These are phyloP conservation scores for Agrilus biguttatus DNA, from an alignment of 2,888 invertebrate genomes.

Conservation along the genomic window DNA sequence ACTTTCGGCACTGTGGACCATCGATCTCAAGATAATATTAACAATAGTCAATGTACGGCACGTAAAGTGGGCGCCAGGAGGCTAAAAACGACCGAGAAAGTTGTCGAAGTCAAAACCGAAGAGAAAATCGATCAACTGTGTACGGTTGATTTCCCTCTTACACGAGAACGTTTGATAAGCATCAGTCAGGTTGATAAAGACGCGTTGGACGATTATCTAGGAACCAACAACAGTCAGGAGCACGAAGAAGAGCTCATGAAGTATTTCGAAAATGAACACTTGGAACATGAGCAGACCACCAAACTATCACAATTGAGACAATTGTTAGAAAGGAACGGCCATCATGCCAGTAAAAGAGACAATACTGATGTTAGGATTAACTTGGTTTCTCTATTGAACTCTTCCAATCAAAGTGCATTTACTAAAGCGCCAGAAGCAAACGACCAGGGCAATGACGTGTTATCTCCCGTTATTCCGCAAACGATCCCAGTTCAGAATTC, in stretches of 20 bases:
- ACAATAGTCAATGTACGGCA: conserved; percentile 14
- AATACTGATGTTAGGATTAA: too few species aligned
- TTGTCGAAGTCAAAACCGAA: conserved; percentile 1
- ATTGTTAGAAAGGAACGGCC: conserved; percentile 31
- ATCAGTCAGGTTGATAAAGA: conserved; percentile 68
- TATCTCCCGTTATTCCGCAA: background rate
- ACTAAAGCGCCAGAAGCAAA: conserved; percentile 6
- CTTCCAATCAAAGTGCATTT: conserved; percentile 9
- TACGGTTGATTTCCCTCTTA: conserved; percentile 9
- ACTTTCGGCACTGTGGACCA: conserved; percentile 17
- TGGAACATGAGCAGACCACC: conserved; percentile 19
- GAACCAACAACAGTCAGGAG: conserved; percentile 60
- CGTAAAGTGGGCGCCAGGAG: conserved; percentile 10
- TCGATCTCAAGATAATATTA: conserved; percentile 26
- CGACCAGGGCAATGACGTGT: background rate
- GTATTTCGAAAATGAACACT: conserved; percentile 53
- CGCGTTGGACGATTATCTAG: conserved; percentile 67
- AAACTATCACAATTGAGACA: conserved; percentile 62
- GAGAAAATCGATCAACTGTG: conserved; percentile 9
- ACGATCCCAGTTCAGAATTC: conserved; percentile 1
- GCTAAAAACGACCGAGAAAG: conserved; percentile 4
- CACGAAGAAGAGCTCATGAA: conserved; percentile 74
- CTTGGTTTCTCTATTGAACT: background rate
- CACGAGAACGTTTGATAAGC: conserved; percentile 54
- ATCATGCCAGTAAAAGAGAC: background rate